These are phyloP conservation scores for Ahaetulla prasina DNA, from an alignment of 2,113 vertebrate species.

Conservation along the genomic window DNA sequence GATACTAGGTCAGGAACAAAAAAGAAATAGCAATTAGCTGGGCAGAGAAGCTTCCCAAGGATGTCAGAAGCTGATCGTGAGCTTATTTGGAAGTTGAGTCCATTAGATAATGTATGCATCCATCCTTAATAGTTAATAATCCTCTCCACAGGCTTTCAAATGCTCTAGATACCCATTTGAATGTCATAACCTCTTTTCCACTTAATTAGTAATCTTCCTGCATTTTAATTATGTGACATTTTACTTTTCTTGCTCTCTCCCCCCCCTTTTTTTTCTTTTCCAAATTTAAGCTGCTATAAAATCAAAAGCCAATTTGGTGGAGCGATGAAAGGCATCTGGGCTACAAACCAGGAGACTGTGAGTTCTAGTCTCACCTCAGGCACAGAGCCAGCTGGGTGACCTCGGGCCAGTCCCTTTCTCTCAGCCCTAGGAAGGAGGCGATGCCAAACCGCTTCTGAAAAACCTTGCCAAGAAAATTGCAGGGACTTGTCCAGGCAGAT, in stretches of 20 bases:
- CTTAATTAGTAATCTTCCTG: not conserved
- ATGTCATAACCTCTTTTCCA: not conserved
- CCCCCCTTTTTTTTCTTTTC: not conserved
- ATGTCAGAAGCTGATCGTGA: not conserved
- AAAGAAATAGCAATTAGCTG: not conserved
- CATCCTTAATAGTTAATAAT: not conserved
- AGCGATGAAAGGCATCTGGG: not conserved
- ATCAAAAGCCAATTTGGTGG: not conserved
- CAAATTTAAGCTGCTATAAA: not conserved
- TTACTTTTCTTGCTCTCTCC: not conserved
- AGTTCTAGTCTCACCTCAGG: not conserved
- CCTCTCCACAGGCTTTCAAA: not conserved
- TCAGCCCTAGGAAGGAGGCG: not conserved
- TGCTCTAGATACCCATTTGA: not conserved
- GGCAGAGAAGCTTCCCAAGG: not conserved
- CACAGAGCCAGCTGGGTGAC: not conserved
- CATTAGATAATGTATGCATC: not conserved
- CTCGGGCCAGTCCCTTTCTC: not conserved
- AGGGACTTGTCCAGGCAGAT: not conserved
- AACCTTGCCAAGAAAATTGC: not conserved
- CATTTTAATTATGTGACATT: not conserved
- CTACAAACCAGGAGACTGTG: not conserved
- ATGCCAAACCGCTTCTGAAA: not conserved
- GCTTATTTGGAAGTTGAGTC: not conserved
- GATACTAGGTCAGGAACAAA: not conserved